Base-by-base conservation (phyloP, 2,113 vertebrate species). In the Delphinus delphis region DNA sequence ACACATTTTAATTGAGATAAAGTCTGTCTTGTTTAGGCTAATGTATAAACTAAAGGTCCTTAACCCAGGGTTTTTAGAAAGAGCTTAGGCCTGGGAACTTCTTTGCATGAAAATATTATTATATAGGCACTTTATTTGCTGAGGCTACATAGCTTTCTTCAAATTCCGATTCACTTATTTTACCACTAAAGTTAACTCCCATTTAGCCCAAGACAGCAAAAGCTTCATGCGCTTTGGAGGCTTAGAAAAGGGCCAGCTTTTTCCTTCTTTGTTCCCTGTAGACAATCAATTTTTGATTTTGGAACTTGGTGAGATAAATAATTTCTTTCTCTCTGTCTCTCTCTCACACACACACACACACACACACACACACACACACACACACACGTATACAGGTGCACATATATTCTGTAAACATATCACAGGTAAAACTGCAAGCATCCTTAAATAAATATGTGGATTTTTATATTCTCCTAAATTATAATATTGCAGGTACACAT, bases 121-220 rank as follows among this genome's bases (percentile, higher is more conserved):
- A 50, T 0, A 8, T 33, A 7, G 73, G 31, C 21, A 5, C n/a
- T 82, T 47, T 38, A 8, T 62, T 60, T 44, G 12, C 47, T 55
- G 31, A 79, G 38, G 33, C 14, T 38, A 62, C 11, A 8, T 9
- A 85, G 36, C 2, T 95, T 86, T 79, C 33, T 67, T 47, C 38
- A 77, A 77, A 8, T 55, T 87, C 31, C 0, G 25, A 83, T 4
- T 76, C 47, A 62, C 23, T 93, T 88, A 74, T 41, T 81, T n/a
- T 67, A 38, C 25, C 44, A 38, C 53, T 50, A 60, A 81, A 12
- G 17, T 38, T 38, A 38, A n/a, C 25, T 91, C 26, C 76, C 8
- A 38, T 86, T 90, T 89, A 87, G 50, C 55, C 11, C 85, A 95
- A 73, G 47, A 90, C 76, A 71, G 31, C 84, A 44, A 89, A 85